Conservation (phyloP, 2,113 vertebrate genomes). For the Tringa solitaria region DNA sequence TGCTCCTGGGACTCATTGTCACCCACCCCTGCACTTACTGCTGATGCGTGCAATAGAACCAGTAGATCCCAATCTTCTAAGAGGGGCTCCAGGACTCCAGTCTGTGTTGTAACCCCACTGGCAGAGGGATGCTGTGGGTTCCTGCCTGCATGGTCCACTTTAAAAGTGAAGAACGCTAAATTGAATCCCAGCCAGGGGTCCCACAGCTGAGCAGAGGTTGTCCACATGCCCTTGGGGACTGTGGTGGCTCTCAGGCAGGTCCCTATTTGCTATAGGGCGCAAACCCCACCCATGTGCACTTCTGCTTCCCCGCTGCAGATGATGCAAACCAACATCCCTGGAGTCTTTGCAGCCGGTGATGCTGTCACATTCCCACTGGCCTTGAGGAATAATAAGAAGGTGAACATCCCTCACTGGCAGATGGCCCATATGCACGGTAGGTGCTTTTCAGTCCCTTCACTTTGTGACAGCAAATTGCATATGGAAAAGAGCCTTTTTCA, state of each 20-base stretch:
- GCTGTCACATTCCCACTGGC: conserved; percentile 87
- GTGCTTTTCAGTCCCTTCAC: background rate
- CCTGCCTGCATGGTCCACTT: background rate
- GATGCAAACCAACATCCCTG: conserved; percentile 92
- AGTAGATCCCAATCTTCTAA: background rate
- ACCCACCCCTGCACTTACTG: background rate
- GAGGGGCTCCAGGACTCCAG: background rate
- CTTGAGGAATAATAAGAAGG: conserved; percentile 91
- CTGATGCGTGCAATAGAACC: background rate
- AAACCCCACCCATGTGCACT: background rate
- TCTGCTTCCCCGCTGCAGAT: conserved; percentile 69
- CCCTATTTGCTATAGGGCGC: background rate
- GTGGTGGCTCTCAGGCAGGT: background rate
- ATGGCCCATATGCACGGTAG: conserved; percentile 96
- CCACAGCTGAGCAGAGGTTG: background rate
- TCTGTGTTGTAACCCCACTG: background rate
- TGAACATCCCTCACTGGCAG: conserved; percentile 97
- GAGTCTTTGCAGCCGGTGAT: conserved; percentile 92
- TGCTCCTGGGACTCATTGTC: background rate
- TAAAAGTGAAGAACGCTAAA: background rate
- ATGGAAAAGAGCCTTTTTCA: background rate
- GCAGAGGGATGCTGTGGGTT: background rate
- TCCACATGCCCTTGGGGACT: rapidly evolving
- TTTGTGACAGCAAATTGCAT: background rate
- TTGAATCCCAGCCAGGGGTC: background rate